Percentiles rank a stretch among this genome's conserved stretches.
Evolutionary conservation across 1,140 invertebrate species (phyloP).

Genomic region (Leptinotarsa lineolata): DNA sequence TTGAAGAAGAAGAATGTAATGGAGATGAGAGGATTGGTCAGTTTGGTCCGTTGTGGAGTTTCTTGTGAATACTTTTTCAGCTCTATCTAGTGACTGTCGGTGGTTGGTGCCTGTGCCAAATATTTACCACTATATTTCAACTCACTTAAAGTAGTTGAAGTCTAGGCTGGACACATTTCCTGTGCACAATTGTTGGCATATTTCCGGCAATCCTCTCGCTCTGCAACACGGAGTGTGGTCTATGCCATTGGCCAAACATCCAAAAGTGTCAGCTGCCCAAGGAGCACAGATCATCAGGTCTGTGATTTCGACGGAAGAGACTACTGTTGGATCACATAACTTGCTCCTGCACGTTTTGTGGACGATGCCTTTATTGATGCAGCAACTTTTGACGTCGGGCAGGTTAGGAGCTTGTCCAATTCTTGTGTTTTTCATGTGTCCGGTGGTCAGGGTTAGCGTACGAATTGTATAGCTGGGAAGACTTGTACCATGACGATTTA

Average conservation of each 20-base stretch:
- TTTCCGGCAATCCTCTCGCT: conserved; percentile 70
- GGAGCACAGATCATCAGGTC: conserved; percentile 87
- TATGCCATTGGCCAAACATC: conserved; percentile 76
- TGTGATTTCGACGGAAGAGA: conserved; percentile 62
- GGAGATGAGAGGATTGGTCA: too few relatives aligned
- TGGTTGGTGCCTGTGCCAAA: too few relatives aligned
- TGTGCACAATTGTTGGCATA: conserved; percentile 75
- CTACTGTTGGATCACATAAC: conserved; percentile 70
- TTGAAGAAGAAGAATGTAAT: too few relatives aligned
- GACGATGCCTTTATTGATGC: conserved; percentile 70
- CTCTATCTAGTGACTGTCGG: too few relatives aligned
- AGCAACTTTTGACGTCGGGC: conserved; percentile 75
- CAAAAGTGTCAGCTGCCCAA: conserved; percentile 78
- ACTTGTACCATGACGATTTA: conserved; percentile 74
- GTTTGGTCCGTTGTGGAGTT: too few relatives aligned
- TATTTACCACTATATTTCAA: too few relatives aligned
- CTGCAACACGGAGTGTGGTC: conserved; percentile 82
- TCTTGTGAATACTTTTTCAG: too few relatives aligned
- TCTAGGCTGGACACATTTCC: conserved; percentile 78
- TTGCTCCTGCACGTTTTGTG: conserved; percentile 75
- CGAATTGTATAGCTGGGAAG: conserved; percentile 73
- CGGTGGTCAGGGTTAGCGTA: conserved; percentile 67
- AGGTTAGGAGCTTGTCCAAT: conserved; percentile 63
- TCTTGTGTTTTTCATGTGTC: conserved; percentile 61
- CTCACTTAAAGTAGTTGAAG: conserved; percentile 79